Percentiles rank a stretch among this genome's conserved stretches.
Conservation (phyloP, 2,797 vertebrate genomes). For the Cossypha niveicapilla region DNA sequence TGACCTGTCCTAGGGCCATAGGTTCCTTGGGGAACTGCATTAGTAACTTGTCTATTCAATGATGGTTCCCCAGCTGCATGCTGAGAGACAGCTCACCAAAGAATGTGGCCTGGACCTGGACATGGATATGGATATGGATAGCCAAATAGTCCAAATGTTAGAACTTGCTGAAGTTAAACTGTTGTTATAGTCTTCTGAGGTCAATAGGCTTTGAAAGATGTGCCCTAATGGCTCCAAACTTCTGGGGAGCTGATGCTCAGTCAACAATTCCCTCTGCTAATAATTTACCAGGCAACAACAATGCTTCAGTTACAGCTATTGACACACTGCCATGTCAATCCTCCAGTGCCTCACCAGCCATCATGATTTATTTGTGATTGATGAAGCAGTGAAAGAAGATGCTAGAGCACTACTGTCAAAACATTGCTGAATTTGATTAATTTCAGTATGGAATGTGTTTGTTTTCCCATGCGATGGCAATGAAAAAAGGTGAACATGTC, state of each 20-base stretch:
- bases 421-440: neutral
- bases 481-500: neutral
- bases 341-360: neutral
- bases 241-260: neutral
- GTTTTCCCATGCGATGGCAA: neutral
- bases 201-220: neutral
- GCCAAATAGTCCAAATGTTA: neutral
- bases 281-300: conserved; percentile 9
- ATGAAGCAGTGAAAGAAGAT: conserved; percentile 44
- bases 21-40: neutral
- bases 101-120: neutral
- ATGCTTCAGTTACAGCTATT: neutral
- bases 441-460: neutral
- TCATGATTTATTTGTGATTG: conserved; percentile 39
- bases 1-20: neutral
- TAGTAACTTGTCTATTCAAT: neutral
- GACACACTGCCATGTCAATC: neutral
- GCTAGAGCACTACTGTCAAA: neutral
- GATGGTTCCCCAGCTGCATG: neutral
- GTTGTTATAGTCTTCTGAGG: neutral
- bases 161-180: neutral
- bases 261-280: neutral
- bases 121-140: neutral
- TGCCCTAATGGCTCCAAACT: neutral
- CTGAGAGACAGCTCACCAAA: neutral